Base-by-base conservation (phyloP, 1,140 invertebrate species). In the Leptoteleia sp. region DNA sequence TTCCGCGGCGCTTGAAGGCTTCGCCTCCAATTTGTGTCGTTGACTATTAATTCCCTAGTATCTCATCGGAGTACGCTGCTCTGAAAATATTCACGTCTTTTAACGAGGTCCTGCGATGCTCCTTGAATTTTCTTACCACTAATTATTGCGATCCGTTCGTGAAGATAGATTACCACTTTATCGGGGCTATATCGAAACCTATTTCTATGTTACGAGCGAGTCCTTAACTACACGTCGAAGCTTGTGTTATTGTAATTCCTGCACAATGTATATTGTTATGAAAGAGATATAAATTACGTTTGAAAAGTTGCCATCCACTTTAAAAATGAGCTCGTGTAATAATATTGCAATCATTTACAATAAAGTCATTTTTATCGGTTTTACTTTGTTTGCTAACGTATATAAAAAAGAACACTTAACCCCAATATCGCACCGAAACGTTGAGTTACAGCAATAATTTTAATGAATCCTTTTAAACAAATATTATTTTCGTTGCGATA, bases 11-110 rank as follows among this genome's bases (percentile, higher is more conserved):
- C 83, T 80, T 83, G 62, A 65, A 84, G 80, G 76, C 80, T 79
- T 85, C 81, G 76, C 81, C 76, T 85, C 76, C 84, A 88, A 88
- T 89, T 88, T 88, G 82, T 83, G 82, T 85, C 85, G 81, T 82
- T 73, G 82, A 81, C 83, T 87, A 89, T 88, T 87, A 88, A 88
- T 88, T 86, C 82, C 50, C 59, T 9, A 47, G 61, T 52, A 55
- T 79, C 47, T 78, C 45, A 62, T 55, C 75, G 61, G 68, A 71
- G 54, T 64, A 47, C 47, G 52, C 8, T 25, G 57, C 17, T 33
- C 43, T 70, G 52, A 71, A 75, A 77, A 81, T 78, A 75, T 78
- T 79, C 55, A 47, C 67, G 29, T 67, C 43, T 54, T 62, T 68
- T 76, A 75, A 75, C 80, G 57, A 76, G 65, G 67, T 68, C 61